These are phyloP conservation scores for Harpalus rufipes DNA, from an alignment of 2,888 invertebrate species.

Conservation along the genomic window DNA sequence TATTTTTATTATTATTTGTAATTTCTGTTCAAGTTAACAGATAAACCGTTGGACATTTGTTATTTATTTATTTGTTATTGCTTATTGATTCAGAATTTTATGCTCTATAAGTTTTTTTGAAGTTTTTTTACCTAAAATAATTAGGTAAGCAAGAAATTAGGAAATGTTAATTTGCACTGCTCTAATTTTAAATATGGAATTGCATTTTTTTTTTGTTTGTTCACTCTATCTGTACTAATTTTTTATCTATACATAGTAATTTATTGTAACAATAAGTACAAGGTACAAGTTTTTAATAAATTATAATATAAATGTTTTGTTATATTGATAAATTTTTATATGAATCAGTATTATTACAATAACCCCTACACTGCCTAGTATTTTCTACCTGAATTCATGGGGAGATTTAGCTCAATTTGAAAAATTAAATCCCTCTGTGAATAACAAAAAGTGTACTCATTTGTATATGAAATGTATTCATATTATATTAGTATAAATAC, in stretches of 20 bases:
- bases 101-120: no score
- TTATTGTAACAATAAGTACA: conserved; percentile 40
- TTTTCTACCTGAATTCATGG: conserved; percentile 19
- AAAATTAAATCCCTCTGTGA: conserved; percentile 13
- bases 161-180: conserved; percentile 25
- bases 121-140: no score
- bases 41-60: no score
- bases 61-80: no score
- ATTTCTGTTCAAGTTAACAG: no score
- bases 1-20: no score
- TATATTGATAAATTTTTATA: not conserved
- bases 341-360: conserved; percentile 21
- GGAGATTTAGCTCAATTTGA: not conserved
- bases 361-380: conserved; percentile 18
- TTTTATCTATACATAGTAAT: conserved; percentile 36
- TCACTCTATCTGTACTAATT: conserved; percentile 7
- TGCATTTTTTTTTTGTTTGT: not conserved
- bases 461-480: conserved; percentile 40
- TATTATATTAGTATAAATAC: conserved; percentile 40
- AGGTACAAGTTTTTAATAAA: conserved; percentile 40
- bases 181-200: not conserved
- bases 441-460: conserved; percentile 22
- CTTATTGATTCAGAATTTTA: no score
- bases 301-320: conserved; percentile 12
- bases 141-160: no score